Evolutionary conservation across 2,797 vertebrate species (phyloP).

Genomic region (Scolopax rusticola): DNA sequence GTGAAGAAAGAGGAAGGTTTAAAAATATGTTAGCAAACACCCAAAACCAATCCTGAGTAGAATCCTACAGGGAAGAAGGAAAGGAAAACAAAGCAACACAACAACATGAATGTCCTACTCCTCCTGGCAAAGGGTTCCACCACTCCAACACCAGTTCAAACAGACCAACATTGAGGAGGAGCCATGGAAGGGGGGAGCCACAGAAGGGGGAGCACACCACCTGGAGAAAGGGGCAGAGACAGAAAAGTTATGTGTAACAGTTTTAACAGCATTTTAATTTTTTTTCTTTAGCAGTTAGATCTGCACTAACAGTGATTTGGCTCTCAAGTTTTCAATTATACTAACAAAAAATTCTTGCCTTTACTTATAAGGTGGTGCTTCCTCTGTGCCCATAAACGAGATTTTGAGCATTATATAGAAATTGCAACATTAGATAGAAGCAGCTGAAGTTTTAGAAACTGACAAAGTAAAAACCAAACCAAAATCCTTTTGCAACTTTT

Average conservation of each 20-base stretch:
- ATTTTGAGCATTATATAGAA: neutral
- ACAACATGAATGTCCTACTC: neutral
- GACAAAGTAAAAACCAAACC: neutral
- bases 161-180: fast-evolving
- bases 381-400: neutral
- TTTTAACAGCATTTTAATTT: neutral
- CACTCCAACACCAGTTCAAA: fast-evolving
- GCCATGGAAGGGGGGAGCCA: neutral
- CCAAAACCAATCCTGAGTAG: neutral
- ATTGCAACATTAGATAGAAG: neutral
- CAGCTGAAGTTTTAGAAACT: neutral
- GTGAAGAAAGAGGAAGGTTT: neutral
- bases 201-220: neutral
- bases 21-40: neutral
- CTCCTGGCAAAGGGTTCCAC: neutral
- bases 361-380: neutral
- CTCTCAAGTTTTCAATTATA: neutral
- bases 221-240: neutral
- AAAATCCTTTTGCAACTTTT: neutral
- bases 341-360: neutral
- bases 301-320: neutral
- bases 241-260: neutral
- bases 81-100: neutral
- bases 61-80: neutral
- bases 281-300: neutral